Base-by-base conservation (phyloP, 2,888 invertebrate species). In the Hanleya hanleyi region DNA sequence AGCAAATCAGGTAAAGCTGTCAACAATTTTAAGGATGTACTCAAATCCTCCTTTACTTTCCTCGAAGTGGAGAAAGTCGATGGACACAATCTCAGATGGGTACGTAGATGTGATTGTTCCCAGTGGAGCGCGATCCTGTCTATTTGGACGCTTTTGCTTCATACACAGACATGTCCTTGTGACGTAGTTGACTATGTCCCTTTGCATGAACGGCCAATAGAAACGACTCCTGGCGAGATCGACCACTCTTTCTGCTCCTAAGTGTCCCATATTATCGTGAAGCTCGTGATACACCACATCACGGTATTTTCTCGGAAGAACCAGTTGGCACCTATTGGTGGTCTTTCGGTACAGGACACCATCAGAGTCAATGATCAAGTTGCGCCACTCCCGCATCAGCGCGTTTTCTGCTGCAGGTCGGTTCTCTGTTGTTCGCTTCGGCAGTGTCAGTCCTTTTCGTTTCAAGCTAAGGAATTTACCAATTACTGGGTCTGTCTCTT, bases 171-270 rank as follows among this genome's bases (percentile, higher is more conserved):
- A 67, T 22, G 29, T 18, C 49, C 47, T 38, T 22, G 3, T 67
- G 22, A 67, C 67, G 47, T 67, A 67, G 9, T 38, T 18, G 12
- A 18, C 49, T 29, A 67, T 47, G 36, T 41, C 67, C 32, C n/a
- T 41, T n/a, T 66, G 26, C 41, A 69, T 69, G 6, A 41, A 41
- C n/a, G 37, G 64, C 69, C 73, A 73, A 35, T 64, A 69, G 26
- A 73, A 68, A 1, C 64, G 22, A 22, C 26, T n/a, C 26, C 61
- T 49, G 7, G 49, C 36, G 18, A 69, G 29, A 33, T 51, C 47
- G 0, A 64, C 0, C 29, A 61, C 61, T 38, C 69, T 26, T 18
- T 73, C 72, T 51, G 57, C 37, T 15, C 69, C 64, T 41, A 66
- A 37, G 18, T 41, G 37, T 66, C 66, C 41, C 37, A 38, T 66